These are phyloP conservation scores for Ferrisia virgata DNA, from an alignment of 2,888 invertebrate species.

Conservation along the genomic window DNA sequence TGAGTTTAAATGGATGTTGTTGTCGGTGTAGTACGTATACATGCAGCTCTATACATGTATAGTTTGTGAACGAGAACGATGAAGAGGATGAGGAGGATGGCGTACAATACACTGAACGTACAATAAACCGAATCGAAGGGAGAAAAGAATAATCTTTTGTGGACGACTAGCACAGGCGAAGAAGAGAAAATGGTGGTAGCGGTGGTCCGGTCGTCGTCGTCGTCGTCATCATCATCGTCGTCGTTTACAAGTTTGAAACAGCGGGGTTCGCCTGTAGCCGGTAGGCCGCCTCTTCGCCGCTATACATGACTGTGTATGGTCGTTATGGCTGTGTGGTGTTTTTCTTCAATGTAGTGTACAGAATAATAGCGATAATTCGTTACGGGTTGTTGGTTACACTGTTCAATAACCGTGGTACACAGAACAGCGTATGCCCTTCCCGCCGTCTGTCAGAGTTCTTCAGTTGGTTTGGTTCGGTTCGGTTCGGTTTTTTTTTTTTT, in stretches of 20 bases:
- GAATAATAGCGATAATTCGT: slow-evolving; percentile 44
- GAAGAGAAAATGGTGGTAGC: neutral
- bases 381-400: slow-evolving; percentile 45
- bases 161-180: neutral
- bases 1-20: neutral
- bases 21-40: neutral
- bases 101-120: neutral
- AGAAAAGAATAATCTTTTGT: neutral
- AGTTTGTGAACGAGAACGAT: neutral
- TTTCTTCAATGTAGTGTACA: slow-evolving; percentile 40
- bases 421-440: neutral
- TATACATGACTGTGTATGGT: neutral
- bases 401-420: slow-evolving; percentile 41
- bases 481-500: slow-evolving; percentile 16
- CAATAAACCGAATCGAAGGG: neutral
- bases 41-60: neutral
- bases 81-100: neutral
- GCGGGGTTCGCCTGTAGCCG: slow-evolving; percentile 28
- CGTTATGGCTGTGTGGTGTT: slow-evolving; percentile 8
- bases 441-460: too few species aligned
- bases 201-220: neutral
- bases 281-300: neutral
- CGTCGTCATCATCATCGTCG: too few species aligned
- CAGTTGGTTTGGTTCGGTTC: too few species aligned
- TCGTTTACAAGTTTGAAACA: slow-evolving; percentile 17